These are phyloP conservation scores for Struthidea cinerea DNA, from an alignment of 2,113 vertebrate genomes.

Conservation along the genomic window DNA sequence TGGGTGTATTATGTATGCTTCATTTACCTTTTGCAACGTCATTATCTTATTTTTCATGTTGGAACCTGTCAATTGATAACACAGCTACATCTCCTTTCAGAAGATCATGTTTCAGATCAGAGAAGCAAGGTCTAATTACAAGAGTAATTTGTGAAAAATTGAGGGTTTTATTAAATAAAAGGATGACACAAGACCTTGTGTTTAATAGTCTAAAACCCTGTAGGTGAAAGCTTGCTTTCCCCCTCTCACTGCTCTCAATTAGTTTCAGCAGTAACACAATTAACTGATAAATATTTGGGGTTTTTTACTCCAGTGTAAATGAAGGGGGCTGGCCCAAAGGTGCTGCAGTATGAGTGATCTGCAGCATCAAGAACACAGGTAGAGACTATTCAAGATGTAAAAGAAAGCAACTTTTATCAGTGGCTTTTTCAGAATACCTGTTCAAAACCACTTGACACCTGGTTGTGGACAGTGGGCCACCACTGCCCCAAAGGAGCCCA, in stretches of 20 bases:
- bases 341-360: not conserved
- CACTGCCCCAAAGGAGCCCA: not conserved
- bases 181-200: constrained; percentile 76
- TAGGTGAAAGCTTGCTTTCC: not conserved
- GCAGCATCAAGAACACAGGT: not conserved
- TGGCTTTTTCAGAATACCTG: not conserved
- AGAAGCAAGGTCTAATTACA: constrained; percentile 32
- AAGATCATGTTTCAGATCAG: constrained; percentile 15
- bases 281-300: not conserved
- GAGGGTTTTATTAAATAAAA: constrained; percentile 66
- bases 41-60: constrained; percentile 43
- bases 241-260: not conserved
- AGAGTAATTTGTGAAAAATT: constrained; percentile 25
- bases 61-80: constrained; percentile 37
- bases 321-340: not conserved
- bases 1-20: constrained; percentile 20
- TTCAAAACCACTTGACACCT: not conserved
- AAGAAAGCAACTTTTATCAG: not conserved
- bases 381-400: not conserved
- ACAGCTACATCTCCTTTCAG: not conserved
- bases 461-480: not conserved
- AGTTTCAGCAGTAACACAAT: not conserved
- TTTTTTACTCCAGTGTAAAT: not conserved
- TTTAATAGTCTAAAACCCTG: constrained; percentile 71
- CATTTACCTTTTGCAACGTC: constrained; percentile 8